Base-by-base conservation (phyloP, 2,888 invertebrate species). In the Drosophila melanosoma region DNA sequence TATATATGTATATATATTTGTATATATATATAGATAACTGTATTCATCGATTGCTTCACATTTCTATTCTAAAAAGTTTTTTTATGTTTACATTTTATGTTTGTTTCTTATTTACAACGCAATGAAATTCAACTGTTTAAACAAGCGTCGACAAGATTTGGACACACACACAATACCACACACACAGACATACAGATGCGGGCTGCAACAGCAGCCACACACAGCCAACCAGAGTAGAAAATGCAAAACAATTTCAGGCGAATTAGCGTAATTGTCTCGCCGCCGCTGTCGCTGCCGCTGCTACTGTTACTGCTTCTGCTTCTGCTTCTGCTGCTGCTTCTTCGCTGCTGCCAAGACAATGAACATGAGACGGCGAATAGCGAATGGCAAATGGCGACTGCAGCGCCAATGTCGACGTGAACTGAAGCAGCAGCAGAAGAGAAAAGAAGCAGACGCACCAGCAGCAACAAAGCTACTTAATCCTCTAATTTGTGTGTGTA, bases 181-280 rank as follows among this genome's bases (percentile, higher is more conserved):
- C n/a, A 45, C 79, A 45, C 53, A 33, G 33, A 61, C 23, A 51
- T 11, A 40, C 36, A 51, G 42, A 75, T 80, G 71, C 76, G 76
- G 71, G 68, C 71, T 79, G 79, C 76, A 63, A 63, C 73, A 56
- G 54, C 38, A 64, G 61, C 52, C 57, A 40, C 23, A 40, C 23
- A 38, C 11, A 57, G 63, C 42, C 11, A 57, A 60, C 42, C 48
- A 69, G 38, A 48, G 49, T 52, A 63, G 65, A 87, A 89, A 86
- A 89, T 89, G 89, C 87, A 86, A 86, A 86, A 90, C 90, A 86
- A 89, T 90, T 89, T 90, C 82, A 86, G 77, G 76, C 81, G 90
- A 90, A 90, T 89, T 90, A 90, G 88, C 90, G 86, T 87, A 89
- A 89, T 89, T 89, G 90, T 85, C 86, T 90, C 81, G 76, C 84